Conservation (phyloP, 2,888 invertebrate species). For the Invenusta paracnida region DNA sequence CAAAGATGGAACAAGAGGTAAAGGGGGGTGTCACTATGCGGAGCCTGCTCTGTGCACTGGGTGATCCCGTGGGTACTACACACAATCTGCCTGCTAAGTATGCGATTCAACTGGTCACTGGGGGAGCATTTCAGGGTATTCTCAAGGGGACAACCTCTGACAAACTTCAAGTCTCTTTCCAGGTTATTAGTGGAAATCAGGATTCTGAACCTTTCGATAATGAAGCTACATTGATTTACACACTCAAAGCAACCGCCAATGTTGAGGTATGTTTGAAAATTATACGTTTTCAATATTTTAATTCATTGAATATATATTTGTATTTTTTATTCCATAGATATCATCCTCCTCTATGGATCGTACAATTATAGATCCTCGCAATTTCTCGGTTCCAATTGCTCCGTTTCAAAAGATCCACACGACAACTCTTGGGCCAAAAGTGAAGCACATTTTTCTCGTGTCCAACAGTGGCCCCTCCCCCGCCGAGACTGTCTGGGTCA, state of each 20-base stretch:
- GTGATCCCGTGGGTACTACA: not conserved
- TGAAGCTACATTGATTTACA: not conserved
- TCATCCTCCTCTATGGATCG: not conserved
- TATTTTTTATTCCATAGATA: too few species aligned
- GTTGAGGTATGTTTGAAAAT: not conserved
- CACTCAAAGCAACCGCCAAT: not conserved
- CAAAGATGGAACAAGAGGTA: too few species aligned
- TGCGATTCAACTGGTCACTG: not conserved
- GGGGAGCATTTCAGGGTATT: not conserved
- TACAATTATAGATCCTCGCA: slow-evolving; percentile 25
- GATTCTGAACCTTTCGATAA: not conserved
- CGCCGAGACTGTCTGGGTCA: slow-evolving; percentile 38
- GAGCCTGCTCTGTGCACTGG: not conserved
- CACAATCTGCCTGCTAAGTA: not conserved
- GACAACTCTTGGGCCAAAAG: slow-evolving; percentile 37
- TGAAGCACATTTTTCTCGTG: slow-evolving; percentile 40
- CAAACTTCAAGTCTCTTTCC: not conserved
- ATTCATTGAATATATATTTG: not conserved
- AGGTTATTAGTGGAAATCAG: not conserved
- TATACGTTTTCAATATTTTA: not conserved
- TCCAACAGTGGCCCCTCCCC: slow-evolving; percentile 42
- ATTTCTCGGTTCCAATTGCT: slow-evolving; percentile 29
- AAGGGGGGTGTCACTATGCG: not conserved
- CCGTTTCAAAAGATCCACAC: slow-evolving; percentile 36
- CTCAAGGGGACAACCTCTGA: not conserved